Evolutionary conservation across 2,888 invertebrate species (phyloP), one percentile per base, ranked within the genome.

Genomic region (Caenorhabditis uteleia): DNA sequence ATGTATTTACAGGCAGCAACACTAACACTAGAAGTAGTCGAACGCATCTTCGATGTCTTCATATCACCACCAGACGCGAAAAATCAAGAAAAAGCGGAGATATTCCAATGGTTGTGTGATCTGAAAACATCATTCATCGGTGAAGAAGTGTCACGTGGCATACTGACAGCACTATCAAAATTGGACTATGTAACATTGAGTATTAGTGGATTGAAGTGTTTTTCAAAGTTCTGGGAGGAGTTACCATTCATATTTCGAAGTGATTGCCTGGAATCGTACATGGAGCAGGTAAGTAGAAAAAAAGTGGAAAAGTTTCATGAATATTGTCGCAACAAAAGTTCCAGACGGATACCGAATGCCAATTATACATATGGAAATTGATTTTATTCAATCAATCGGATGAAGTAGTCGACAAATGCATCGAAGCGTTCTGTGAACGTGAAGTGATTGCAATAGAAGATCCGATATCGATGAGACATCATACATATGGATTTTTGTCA

Each of bases 371-470:
- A 2, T 65, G 65, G 65, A 65, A 65, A 26, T 21, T 65, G 18
- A 55, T 59, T 46, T 44, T 65, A 18, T 65, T 65, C 43, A 65
- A 65, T 36, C 47, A 59, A 27, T 49, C 43, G 36, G 65, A 65
- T 10, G 46, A 54, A 5, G 65, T 65, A 16, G 65, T 65, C 2
- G 50, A 49, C 1, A 65, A 65, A 21, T 54, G 58, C 27, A 65
- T 65, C 48, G 51, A 58, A 18, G 50, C 54, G 2, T 65, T 65
- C 40, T 65, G 58, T 26, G 65, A 65, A 38, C 45, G 65, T 55
- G 65, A 56, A 47, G 55, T 58, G 42, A 58, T 58, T 50, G 54
- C 46, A 39, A 50, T 65, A 18, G 54, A 58, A 3, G 46, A 58
- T 10, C 65, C 65, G 7, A 29, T 23, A 16, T 42, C 38, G 6